These are phyloP conservation scores for Gymnorhina tibicen DNA, from an alignment of 2,113 vertebrate genomes.

Conservation along the genomic window DNA sequence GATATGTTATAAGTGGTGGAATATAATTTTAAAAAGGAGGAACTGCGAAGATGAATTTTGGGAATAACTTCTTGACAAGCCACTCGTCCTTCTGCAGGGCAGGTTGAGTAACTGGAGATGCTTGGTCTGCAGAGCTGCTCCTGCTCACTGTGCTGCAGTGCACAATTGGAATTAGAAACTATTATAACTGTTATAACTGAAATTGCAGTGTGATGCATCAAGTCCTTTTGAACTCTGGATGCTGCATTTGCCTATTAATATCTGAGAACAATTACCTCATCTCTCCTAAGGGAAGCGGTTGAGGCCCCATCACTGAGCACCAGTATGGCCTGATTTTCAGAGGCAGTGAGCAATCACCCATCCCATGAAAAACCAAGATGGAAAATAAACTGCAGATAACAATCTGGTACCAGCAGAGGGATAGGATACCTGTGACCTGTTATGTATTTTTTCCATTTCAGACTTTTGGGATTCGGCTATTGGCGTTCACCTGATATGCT, in stretches of 20 bases:
- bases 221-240: conserved; percentile 17
- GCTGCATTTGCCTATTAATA: background rate
- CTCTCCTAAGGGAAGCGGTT: background rate
- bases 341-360: background rate
- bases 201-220: background rate
- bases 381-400: background rate
- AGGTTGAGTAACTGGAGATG: background rate
- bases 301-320: background rate
- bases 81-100: background rate
- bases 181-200: background rate
- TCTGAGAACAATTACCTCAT: background rate
- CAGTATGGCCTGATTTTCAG: background rate
- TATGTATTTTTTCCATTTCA: background rate
- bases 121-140: background rate
- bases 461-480: background rate
- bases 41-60: background rate
- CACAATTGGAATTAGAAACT: background rate
- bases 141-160: background rate
- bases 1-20: background rate
- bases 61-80: background rate
- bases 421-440: background rate
- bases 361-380: background rate
- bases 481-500: background rate
- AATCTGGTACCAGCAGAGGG: background rate
- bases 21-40: background rate